phyloP scores from a whole-genome alignment of 2,797 vertebrate genomes.

The Synaphobranchus kaupii region DNA sequence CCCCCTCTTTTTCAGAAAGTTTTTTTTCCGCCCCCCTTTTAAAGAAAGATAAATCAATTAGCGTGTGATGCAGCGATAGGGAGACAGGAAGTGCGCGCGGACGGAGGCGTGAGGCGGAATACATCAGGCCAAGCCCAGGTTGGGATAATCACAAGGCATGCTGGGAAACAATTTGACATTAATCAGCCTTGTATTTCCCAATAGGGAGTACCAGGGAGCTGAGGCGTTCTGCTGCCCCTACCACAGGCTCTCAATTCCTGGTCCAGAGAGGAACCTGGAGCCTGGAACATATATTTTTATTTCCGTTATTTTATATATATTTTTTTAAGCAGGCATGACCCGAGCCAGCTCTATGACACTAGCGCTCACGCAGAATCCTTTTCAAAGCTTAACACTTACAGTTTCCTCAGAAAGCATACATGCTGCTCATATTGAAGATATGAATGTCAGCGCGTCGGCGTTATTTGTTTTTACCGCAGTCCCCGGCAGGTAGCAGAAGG shows the following conservation, averaged over 20 bases:
- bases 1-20: conserved; percentile 19
- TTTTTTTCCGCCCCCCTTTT: background rate
- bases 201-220: conserved; percentile 30
- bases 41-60: conserved; percentile 43
- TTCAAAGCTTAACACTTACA: conserved; percentile 42
- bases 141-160: conserved; percentile 28
- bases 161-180: conserved; percentile 35
- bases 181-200: conserved; percentile 47
- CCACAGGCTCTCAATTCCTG: conserved; percentile 40
- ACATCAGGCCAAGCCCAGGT: conserved; percentile 29
- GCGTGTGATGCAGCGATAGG: conserved; percentile 26
- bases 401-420: conserved; percentile 41
- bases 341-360: conserved; percentile 55
- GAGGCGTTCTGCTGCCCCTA: conserved; percentile 12
- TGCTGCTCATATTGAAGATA: conserved; percentile 42
- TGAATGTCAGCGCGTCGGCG: background rate
- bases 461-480: background rate
- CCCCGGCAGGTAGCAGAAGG: background rate
- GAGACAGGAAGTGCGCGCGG: conserved; percentile 19
- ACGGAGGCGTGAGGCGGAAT: conserved; percentile 27
- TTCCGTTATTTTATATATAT: conserved; percentile 51
- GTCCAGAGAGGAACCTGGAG: conserved; percentile 51
- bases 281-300: conserved; percentile 49
- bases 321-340: conserved; percentile 47
- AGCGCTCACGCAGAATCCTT: conserved; percentile 56